Base-by-base conservation (phyloP, 1,140 invertebrate species). In the Euglossa dilemma region DNA sequence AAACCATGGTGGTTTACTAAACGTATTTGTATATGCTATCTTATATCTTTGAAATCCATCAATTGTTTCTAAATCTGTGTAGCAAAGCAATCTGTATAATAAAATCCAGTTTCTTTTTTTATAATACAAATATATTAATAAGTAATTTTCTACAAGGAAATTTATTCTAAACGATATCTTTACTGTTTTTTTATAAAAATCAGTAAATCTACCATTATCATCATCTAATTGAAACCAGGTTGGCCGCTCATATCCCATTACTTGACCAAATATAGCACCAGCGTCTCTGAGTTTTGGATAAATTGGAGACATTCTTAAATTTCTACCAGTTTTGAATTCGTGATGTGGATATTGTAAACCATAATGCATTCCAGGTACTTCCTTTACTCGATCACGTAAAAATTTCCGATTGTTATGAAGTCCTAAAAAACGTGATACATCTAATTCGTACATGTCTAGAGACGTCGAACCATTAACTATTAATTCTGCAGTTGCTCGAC, bases 161-260 rank as follows among this genome's bases (percentile, higher is more conserved):
- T 69, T 69, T 50, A n/a, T 18, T 47, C 14, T 47, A 69, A 25
- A 45, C n/a, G 0, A 45, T 45, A 69, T 45, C 47, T 45, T 2
- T 45, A 54, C 12, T 23, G 7, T n/a, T 8, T 74, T 36, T 67
- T 71, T 61, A 14, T 57, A 47, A 76, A 64, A 72, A 25, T 28
- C 25, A 72, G 63, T 63, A 75, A 43, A 70, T 54, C 43, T 91
- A 96, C 96, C 96, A 64, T 95, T 87, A 70, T 94, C 93, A 72
- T 95, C 91, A 82, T 94, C 90, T 47, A 93, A 92, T 85, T 98
- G 96, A 94, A 99, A 99, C 96, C 98, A 99, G 57, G 98, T 96
- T 0, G 99, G 98, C 87, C 99, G 95, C 93, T 99, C 99, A 93
- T 99, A 99, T 3, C 99, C 99, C 98, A 99, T 99, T 47, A 98